phyloP scores from a whole-genome alignment of 1,140 invertebrate species.

The Aphis craccivora region DNA sequence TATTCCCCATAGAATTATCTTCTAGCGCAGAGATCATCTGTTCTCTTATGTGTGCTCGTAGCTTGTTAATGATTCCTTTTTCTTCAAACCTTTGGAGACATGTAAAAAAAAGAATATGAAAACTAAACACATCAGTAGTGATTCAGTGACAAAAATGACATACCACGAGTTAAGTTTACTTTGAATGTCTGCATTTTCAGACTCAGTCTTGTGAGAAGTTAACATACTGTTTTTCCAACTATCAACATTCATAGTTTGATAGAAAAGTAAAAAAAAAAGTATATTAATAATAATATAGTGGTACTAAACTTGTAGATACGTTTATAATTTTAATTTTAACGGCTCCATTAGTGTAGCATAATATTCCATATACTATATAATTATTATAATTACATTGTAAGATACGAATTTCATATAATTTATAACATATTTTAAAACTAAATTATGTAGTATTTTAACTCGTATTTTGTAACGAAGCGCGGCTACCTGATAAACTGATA shows the following conservation, averaged over 20 bases:
- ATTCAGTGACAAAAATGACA: background rate
- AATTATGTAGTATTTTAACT: background rate
- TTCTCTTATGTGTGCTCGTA: background rate
- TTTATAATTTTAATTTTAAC: background rate
- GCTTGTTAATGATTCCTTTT: background rate
- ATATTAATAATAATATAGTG: background rate
- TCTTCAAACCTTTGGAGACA: background rate
- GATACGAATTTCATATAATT: background rate
- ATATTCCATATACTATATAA: background rate
- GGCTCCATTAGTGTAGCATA: background rate
- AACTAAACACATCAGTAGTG: background rate
- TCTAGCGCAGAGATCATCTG: constrained; percentile 11
- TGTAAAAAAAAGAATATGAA: background rate
- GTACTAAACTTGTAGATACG: background rate
- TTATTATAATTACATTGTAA: background rate
- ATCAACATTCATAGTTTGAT: background rate
- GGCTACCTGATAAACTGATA: background rate
- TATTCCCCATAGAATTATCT: background rate
- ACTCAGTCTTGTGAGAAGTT: background rate
- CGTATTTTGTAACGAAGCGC: too few species aligned
- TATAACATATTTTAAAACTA: background rate
- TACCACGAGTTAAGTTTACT: constrained; percentile 39
- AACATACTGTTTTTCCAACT: background rate
- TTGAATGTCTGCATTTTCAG: background rate
- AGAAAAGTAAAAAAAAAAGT: background rate